Base-by-base conservation (phyloP, 2,797 vertebrate genomes). In the Psittacula derbiana region DNA sequence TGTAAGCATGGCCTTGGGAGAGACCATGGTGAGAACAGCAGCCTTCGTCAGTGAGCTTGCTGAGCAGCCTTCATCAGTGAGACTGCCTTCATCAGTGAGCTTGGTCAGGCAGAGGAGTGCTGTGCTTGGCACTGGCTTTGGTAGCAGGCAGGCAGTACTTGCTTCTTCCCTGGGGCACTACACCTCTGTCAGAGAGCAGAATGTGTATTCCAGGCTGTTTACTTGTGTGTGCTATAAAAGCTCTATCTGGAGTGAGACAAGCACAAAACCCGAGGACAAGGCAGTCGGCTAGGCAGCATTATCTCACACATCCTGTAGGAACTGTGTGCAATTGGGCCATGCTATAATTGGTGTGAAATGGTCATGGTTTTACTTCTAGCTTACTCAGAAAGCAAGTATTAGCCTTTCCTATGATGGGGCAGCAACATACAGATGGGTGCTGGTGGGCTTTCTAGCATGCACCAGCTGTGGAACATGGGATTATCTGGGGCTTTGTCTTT, bases 401-500 rank as follows among this genome's bases (percentile, higher is more conserved):
- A 76, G 28, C 50, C 44, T 86, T 80, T 80, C 47, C 47, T 53
- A 23, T 27, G 64, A 33, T 55, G 30, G 43, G 76, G 21, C 76
- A 81, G 72, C 41, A 41, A 49, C 19, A 20, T 44, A 57, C 23
- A 40, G 60, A 67, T 72, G 64, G 69, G 30, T 88, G 90, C 86
- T 67, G 38, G 10, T 80, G 44, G 73, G 60, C 76, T 71, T 93
- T 70, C 80, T 67, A 79, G 58, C 57, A 47, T 41, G 57, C 49
- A 15, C 41, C 84, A 44, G 55, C 88, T 81, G 43, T 75, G 83
- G 88, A 91, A 79, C 78, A 49, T 57, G 74, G 47, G 80, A 81
- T 95, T 95, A 80, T 92, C 75, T 71, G 43, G 19, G 44, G n/a
- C 40, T 90, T 93, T 91, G 65, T 91, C 76, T 91, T 89, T 80